Evolutionary conservation across 2,888 invertebrate species (phyloP).

Genomic region (Pheosia gnoma): DNA sequence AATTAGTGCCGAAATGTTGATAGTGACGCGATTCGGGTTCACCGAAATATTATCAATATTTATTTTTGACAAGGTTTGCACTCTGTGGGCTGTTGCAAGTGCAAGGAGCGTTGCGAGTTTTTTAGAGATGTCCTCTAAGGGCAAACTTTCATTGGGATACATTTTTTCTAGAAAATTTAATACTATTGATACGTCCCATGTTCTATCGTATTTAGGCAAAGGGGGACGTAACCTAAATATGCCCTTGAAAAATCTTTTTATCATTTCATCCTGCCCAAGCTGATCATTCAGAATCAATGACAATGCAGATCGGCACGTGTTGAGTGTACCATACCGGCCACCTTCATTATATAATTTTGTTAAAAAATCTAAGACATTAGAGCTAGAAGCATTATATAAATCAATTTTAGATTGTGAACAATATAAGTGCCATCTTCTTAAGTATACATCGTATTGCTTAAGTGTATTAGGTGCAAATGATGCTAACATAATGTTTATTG

Average conservation of each 20-base stretch:
- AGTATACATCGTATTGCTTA: background rate
- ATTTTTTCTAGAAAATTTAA: background rate
- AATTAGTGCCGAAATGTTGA: background rate
- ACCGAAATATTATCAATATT: background rate
- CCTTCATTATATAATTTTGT: background rate
- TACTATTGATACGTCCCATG: background rate
- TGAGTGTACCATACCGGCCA: background rate
- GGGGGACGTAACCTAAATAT: background rate
- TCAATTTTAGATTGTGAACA: background rate
- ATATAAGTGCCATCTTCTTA: background rate
- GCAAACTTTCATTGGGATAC: background rate
- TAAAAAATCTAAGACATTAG: background rate
- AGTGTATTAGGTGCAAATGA: background rate
- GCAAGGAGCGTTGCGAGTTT: background rate
- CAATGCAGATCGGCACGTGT: background rate
- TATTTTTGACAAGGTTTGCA: background rate
- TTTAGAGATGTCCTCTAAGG: background rate
- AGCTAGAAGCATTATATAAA: background rate
- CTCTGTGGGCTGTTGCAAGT: background rate
- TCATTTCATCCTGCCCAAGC: background rate
- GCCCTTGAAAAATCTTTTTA: constrained; percentile 4
- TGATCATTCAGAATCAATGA: background rate
- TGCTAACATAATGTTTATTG: background rate
- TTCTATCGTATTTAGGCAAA: background rate
- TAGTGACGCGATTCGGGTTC: background rate